These are phyloP conservation scores for Drosophila pallidifrons DNA, from an alignment of 1,140 invertebrate genomes.

Conservation along the genomic window DNA sequence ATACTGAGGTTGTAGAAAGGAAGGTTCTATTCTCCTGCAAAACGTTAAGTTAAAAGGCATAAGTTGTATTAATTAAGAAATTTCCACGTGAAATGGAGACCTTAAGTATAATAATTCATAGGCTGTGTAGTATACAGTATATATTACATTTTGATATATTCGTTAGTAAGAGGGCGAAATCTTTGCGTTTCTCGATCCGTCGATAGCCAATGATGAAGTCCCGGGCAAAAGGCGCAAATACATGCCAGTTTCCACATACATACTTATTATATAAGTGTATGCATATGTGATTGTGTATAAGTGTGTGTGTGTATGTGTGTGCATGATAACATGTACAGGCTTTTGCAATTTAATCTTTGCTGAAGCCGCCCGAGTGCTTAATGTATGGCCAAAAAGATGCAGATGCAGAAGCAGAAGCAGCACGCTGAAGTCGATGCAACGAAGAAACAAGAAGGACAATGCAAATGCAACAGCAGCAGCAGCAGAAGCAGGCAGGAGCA, in stretches of 20 bases:
- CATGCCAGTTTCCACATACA: constrained; percentile 23
- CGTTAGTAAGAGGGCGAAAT: background rate
- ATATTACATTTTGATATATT: background rate
- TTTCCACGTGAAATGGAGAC: background rate
- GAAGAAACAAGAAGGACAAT: constrained; percentile 54
- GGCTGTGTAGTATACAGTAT: background rate
- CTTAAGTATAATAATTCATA: background rate
- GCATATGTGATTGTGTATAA: background rate
- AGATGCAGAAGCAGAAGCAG: constrained; percentile 27
- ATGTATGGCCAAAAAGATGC: constrained; percentile 40
- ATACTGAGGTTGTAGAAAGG: no score
- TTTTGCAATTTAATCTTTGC: constrained; percentile 46
- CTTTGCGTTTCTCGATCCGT: background rate
- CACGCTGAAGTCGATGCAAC: constrained; percentile 32
- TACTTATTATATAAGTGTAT: constrained; percentile 10
- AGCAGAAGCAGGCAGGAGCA: constrained; percentile 52
- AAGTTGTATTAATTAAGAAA: background rate
- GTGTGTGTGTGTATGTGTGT: constrained; percentile 10
- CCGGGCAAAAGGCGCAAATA: constrained; percentile 33
- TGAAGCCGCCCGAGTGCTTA: constrained; percentile 50
- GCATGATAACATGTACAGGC: constrained; percentile 19
- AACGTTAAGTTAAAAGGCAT: no score
- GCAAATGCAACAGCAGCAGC: constrained; percentile 39
- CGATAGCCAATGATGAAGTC: constrained; percentile 65
- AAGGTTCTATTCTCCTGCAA: no score